A percentile compares a stretch with the other conserved stretches of the same genome.
These are phyloP conservation scores for Aphelenchoides besseyi DNA, from an alignment of 1,140 invertebrate genomes.

Conservation along the genomic window DNA sequence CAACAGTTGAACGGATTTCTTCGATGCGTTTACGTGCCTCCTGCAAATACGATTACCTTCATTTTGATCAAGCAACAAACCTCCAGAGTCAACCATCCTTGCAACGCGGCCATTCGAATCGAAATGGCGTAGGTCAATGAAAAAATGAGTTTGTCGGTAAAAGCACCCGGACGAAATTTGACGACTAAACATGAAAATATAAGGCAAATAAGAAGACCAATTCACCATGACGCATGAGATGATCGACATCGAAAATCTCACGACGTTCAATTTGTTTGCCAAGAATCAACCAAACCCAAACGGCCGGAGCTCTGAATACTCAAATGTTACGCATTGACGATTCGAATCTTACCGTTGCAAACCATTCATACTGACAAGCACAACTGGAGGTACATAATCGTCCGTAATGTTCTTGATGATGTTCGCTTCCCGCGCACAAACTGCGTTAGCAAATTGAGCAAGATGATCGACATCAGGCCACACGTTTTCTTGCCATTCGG, in stretches of 20 bases:
- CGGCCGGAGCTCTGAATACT: not conserved
- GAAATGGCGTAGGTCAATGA: not conserved
- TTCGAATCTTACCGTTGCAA: not conserved
- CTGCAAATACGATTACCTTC: too few species aligned
- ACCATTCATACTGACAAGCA: not conserved
- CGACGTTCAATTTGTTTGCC: constrained; percentile 24
- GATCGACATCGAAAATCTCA: not conserved
- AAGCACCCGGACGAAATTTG: not conserved
- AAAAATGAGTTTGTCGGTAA: not conserved
- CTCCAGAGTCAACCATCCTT: not conserved
- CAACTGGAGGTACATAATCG: constrained; percentile 22
- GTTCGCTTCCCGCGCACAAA: not conserved
- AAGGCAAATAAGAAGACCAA: not conserved
- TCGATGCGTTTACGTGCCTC: not conserved
- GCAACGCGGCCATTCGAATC: not conserved
- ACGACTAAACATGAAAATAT: not conserved
- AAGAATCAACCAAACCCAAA: constrained; percentile 22
- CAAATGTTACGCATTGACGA: not conserved
- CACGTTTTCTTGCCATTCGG: constrained; percentile 13
- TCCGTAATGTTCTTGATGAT: constrained; percentile 19
- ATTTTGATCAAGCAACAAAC: not conserved
- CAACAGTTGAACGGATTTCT: too few species aligned
- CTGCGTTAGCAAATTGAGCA: not conserved
- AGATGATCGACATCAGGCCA: constrained; percentile 22
- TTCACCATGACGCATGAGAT: not conserved